Base-by-base conservation (phyloP, 2,797 vertebrate species). In the Nasua narica region DNA sequence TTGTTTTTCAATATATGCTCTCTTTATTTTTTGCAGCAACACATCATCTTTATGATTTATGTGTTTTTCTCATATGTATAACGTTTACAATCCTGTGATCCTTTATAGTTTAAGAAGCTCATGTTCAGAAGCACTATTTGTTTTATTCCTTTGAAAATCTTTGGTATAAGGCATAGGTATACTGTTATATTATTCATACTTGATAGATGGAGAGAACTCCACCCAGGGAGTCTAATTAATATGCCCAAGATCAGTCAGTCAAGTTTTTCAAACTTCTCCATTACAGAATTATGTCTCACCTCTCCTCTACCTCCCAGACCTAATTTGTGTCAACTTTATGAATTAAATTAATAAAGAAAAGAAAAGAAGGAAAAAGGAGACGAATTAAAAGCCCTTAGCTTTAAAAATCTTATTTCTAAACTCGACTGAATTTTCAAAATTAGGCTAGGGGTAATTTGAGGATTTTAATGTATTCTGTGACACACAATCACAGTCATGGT, bases 201-300 rank as follows among this genome's bases (percentile, higher is more conserved):
- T 87, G 81, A 85, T 62, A 95, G 67, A 88, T 69, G 48, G 77
- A 77, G 72, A 46, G 76, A 92, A 27, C 13, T 65, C 90, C n/a
- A 46, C 48, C 70, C 19, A 83, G 35, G 37, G 52, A 72, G 13
- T 90, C 94, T 95, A 87, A 92, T 87, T 95, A 86, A 65, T n/a
- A 67, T 84, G 29, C 35, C 16, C 56, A 67, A 35, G 74, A 84
- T 82, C 18, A 58, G 40, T 58, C 8, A 54, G 81, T 50, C n/a
- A 67, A 23, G 7, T 18, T 93, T 62, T 88, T 46, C 7, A 82
- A 67, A 62, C 23, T 72, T 96, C 29, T 27, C 15, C 19, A 3
- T 76, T 86, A 72, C 0, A 69, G 58, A 67, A 46, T 81, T 96
- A 93, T 91, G 50, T 27, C 32, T 86, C n/a, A 5, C 8, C 21